Evolutionary conservation across 2,888 invertebrate species (phyloP).

Genomic region (Catocala fraxini): DNA sequence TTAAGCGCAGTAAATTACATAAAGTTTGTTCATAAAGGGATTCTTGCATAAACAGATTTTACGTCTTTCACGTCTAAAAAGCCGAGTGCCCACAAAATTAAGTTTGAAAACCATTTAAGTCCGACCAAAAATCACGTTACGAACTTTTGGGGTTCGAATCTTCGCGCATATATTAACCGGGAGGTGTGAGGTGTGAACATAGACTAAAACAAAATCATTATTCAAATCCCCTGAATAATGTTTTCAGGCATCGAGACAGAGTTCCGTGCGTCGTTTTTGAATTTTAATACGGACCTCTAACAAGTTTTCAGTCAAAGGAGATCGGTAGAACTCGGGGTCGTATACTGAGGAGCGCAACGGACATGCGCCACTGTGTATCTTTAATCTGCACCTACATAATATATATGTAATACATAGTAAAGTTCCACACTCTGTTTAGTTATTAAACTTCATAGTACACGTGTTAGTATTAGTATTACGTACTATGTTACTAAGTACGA

Average conservation of each 20-base stretch:
- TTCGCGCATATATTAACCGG: conserved; percentile 80
- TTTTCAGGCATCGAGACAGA: conserved; percentile 84
- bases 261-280: conserved; percentile 86
- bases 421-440: too few relatives aligned
- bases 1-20: conserved; percentile 49
- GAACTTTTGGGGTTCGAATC: conserved; percentile 73
- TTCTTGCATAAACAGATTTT: conserved; percentile 66
- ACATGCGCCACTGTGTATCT: conserved; percentile 34
- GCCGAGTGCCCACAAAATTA: conserved; percentile 73
- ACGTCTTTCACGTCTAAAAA: conserved; percentile 56
- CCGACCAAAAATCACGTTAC: conserved; percentile 83
- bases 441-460: too few relatives aligned
- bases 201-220: conserved; percentile 86
- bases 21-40: conserved; percentile 54
- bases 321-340: conserved; percentile 68
- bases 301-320: conserved; percentile 87
- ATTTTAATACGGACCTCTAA: conserved; percentile 86
- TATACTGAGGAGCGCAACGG: conserved; percentile 57
- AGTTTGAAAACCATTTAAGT: conserved; percentile 84
- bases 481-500: too few relatives aligned
- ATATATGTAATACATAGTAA: too few relatives aligned
- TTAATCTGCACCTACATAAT: too few relatives aligned
- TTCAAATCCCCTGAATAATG: conserved; percentile 87
- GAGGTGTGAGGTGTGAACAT: conserved; percentile 64
- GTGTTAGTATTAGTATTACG: too few relatives aligned